A percentile compares a stretch with the other conserved stretches of the same genome.
phyloP scores from a whole-genome alignment of 2,797 vertebrate genomes.

The Discoglossus pictus region DNA sequence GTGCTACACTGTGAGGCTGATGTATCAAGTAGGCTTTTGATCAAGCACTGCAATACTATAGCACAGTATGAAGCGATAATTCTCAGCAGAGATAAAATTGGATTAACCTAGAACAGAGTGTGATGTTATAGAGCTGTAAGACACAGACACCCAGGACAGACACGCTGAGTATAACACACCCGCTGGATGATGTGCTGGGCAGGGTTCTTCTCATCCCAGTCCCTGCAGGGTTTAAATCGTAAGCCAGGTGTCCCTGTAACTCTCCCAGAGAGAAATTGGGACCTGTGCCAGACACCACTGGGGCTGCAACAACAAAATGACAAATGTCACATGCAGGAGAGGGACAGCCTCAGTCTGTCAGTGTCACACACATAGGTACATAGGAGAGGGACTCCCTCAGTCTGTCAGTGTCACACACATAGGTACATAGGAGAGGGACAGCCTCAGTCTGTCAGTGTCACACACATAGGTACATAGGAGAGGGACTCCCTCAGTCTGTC shows the following conservation, averaged over 20 bases:
- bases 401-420: neutral
- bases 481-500: too few species aligned
- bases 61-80: too few species aligned
- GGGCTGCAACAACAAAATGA: constrained; percentile 68
- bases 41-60: too few species aligned
- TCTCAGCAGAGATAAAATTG: too few species aligned
- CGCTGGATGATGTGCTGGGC: constrained; percentile 86
- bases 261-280: constrained; percentile 96
- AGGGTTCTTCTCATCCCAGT: constrained; percentile 82
- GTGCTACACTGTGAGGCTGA: too few species aligned
- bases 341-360: constrained; percentile 27
- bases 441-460: neutral
- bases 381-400: too few species aligned
- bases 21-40: too few species aligned
- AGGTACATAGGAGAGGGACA: neutral
- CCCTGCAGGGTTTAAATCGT: constrained; percentile 91
- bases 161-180: constrained; percentile 64
- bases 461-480: too few species aligned
- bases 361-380: too few species aligned
- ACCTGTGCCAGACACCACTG: constrained; percentile 88
- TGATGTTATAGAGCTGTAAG: too few species aligned
- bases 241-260: constrained; percentile 94
- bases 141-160: too few species aligned
- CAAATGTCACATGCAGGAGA: constrained; percentile 14
- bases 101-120: too few species aligned